phyloP scores from a whole-genome alignment of 92 coral and sea anemone species.

The Bergia sp. region DNA sequence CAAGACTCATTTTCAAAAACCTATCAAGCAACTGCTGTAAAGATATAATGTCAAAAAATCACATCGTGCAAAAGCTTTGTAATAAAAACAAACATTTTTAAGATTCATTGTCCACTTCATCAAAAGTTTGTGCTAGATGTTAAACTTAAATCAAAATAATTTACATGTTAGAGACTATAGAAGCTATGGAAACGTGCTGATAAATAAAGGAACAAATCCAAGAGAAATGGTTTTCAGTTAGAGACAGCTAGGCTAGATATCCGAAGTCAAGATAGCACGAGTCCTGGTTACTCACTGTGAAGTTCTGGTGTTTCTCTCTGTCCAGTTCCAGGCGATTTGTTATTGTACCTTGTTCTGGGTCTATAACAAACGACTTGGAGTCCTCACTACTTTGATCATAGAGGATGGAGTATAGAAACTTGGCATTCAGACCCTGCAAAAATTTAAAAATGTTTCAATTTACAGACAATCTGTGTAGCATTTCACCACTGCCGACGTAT shows the following conservation, averaged over 20 bases:
- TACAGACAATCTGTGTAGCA: background rate
- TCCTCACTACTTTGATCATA: constrained; percentile 70
- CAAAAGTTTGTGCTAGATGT: background rate
- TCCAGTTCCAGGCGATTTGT: constrained; percentile 72
- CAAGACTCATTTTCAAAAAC: no score
- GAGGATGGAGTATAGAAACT: constrained; percentile 55
- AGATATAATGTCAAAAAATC: no score
- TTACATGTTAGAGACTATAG: no score
- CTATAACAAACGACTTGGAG: constrained; percentile 72
- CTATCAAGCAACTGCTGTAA: no score
- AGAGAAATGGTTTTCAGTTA: no score
- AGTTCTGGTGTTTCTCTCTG: constrained; percentile 75
- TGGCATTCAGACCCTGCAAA: constrained; percentile 31
- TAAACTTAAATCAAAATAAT: no score
- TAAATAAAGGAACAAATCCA: background rate
- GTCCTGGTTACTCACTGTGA: constrained; percentile 66
- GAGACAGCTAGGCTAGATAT: no score
- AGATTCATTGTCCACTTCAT: no score
- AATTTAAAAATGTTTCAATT: background rate
- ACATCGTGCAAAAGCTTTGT: no score
- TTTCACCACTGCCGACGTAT: background rate
- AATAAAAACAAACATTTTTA: no score
- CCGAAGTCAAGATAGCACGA: no score
- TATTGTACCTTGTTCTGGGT: constrained; percentile 79
- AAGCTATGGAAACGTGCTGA: no score